phyloP scores from a whole-genome alignment of 2,888 invertebrate species.

The Griposia aprilina region DNA sequence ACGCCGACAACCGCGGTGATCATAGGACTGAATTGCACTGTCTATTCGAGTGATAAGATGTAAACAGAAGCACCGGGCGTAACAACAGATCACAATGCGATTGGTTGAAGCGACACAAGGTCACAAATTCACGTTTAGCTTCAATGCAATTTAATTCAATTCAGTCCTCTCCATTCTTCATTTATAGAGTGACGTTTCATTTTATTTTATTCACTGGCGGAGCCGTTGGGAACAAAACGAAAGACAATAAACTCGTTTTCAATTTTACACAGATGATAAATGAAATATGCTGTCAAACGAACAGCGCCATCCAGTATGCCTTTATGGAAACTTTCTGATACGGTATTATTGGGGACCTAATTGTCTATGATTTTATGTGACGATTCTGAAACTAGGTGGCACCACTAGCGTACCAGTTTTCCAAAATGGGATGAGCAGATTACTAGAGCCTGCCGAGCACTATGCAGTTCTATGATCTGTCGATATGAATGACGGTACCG shows the following conservation, averaged over 20 bases:
- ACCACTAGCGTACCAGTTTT: background rate
- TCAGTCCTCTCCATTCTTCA: conserved; percentile 71
- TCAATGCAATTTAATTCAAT: conserved; percentile 76
- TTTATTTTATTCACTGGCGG: conserved; percentile 75
- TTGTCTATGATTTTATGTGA: conserved; percentile 65
- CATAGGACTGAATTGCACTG: conserved; percentile 69
- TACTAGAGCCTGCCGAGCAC: background rate
- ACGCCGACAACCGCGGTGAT: conserved; percentile 73
- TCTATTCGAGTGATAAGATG: conserved; percentile 73
- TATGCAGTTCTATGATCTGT: background rate
- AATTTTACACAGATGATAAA: conserved; percentile 65
- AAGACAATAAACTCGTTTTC: conserved; percentile 78
- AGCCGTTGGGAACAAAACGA: conserved; percentile 75
- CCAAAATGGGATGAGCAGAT: background rate
- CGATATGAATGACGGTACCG: background rate
- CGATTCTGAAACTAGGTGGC: conserved; percentile 64
- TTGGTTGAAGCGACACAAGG: conserved; percentile 77
- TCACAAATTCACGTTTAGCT: conserved; percentile 75
- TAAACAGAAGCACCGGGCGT: conserved; percentile 86
- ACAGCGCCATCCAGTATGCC: conserved; percentile 56
- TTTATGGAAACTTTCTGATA: background rate
- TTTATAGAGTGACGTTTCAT: conserved; percentile 78
- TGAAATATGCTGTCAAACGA: conserved; percentile 42
- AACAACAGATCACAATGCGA: conserved; percentile 78
- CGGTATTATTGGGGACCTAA: conserved; percentile 68